Percentiles rank a stretch among this genome's conserved stretches.
Conservation (phyloP, 2,888 invertebrate species). For the Synergus umbraculus region DNA sequence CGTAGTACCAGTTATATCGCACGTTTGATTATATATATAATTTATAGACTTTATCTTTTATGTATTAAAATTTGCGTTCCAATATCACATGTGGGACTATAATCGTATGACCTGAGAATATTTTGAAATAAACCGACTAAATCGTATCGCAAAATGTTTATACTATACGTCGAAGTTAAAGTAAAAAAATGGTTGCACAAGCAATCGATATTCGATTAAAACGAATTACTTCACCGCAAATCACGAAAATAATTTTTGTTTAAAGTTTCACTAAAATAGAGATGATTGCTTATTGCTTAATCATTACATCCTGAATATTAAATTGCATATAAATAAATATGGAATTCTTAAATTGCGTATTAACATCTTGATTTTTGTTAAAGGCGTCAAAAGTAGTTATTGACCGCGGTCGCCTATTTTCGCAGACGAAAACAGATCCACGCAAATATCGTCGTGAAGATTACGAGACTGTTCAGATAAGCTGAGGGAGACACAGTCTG, state of each 20-base stretch:
- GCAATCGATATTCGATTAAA: too few species aligned
- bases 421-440: not conserved
- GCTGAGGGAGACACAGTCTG: not conserved
- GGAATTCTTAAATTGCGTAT: not conserved
- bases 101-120: too few species aligned
- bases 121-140: too few species aligned
- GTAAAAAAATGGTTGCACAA: too few species aligned
- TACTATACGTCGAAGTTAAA: too few species aligned
- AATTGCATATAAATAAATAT: too few species aligned
- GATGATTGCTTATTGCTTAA: too few species aligned
- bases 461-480: not conserved
- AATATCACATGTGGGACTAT: not conserved
- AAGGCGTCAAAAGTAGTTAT: not conserved
- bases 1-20: not conserved
- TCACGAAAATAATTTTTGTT: too few species aligned
- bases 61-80: not conserved
- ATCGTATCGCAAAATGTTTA: too few species aligned
- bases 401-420: not conserved
- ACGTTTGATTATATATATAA: not conserved
- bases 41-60: not conserved
- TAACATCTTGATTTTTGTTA: not conserved
- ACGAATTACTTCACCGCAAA: too few species aligned
- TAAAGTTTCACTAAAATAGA: too few species aligned
- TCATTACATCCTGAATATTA: too few species aligned
- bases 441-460: not conserved